Base-by-base conservation (phyloP, 2,797 vertebrate species). In the Pelobates cultripes region DNA sequence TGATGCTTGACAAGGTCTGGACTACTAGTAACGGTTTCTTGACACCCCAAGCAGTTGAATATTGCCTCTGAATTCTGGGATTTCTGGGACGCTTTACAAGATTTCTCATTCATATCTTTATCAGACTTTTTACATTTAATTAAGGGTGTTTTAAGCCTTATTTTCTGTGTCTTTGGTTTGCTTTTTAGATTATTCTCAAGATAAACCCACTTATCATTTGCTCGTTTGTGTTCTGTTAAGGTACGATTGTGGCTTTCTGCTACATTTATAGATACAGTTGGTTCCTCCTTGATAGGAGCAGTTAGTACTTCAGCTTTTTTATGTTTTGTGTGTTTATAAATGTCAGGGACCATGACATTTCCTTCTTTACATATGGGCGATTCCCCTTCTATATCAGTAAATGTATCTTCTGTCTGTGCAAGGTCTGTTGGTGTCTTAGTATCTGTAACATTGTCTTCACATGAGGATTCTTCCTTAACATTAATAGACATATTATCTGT, bases 51-150 rank as follows among this genome's bases (percentile, higher is more conserved):
- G n/a, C 72, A 74, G n/a, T 57, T 5, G 7, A 7, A n/a, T 74
- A 69, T 79, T 10, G 4, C 13, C 28, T 57, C 77, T 0, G 77
- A 55, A 43, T 79, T 17, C 28, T 55, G 8, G 55, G 72, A 4
- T 43, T 74, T 15, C 40, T 57, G 45, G 41, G 75, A 55, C 68
- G 64, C 43, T 77, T 45, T 7, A 47, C 68, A 14, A 57, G 67
- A 61, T 75, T 13, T 63, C 74, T 12, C 13, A 12, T 15, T 57
- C 9, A 14, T 12, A 57, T 15, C 13, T 57, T 57, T 57, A 4
- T 12, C 8, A 57, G 10, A 57, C 13, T 57, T 15, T 12, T 15
- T 12, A 2, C 9, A 14, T 12, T 57, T 57, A 57, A 12, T 12
- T 12, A 12, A 12, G 55, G 55, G 4, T 57, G 55, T 12, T 4